Evolutionary conservation across 2,888 invertebrate species (phyloP), one percentile per base, ranked within the genome.

Genomic region (Hypsopygia costalis): DNA sequence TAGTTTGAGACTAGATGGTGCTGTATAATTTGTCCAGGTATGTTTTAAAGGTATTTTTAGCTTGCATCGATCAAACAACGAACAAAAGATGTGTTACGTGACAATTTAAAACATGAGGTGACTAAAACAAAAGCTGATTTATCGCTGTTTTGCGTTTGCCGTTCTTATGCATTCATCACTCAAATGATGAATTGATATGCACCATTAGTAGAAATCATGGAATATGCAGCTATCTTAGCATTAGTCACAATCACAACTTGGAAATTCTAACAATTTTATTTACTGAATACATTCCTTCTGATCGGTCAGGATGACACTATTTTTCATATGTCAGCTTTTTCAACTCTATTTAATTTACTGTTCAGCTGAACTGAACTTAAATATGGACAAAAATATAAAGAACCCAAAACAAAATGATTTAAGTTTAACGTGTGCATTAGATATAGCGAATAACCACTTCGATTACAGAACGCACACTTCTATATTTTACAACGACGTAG

Each of bases 371-470:
- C 11, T 60, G 6, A 33, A 21, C 1, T 31, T 41, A 6, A 44
- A 45, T 10, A 2, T 29, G n/a, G 7, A 9, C 28, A 40, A 10
- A 6, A 9, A 22, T 37, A 16, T 45, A 8, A 37, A 43, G 33
- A 49, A 48, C 16, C 10, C 36, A 21, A 43, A 38, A 10, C 51
- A 58, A 36, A 49, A 66, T 7, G 35, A 46, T 10, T 43, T 77
- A 1, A 49, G n/a, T n/a, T n/a, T 74, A 5, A 46, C 57, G 34
- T 67, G 66, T 45, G 74, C 66, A 1, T 40, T 62, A 10, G 55
- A 69, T 44, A 63, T 82, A 29, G 74, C 74, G 1, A 79, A 79
- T 38, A 35, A 46, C 1, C 63, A 80, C 47, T 81, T 81, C 22
- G 70, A 71, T 41, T 58, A 54, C 40, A 51, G 73, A 51, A 53